Evolutionary conservation across 2,888 invertebrate genomes (phyloP), one percentile per base, ranked within the genome.

Genomic region (Cylloceria caligata): DNA sequence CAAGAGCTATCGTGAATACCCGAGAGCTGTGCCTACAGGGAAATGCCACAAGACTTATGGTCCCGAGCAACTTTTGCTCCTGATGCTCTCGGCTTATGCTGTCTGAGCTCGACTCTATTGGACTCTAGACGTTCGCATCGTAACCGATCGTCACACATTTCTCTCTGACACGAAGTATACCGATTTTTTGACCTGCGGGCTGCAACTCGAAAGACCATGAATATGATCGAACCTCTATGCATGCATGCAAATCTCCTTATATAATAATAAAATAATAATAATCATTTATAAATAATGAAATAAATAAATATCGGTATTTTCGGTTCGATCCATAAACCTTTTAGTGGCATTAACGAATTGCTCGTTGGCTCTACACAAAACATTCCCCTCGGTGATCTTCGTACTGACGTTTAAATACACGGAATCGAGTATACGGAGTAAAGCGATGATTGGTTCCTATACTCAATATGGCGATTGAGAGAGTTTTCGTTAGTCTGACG

Each of bases 1-100:
- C 16, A 24, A 30, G 68, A 68, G 62, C 57, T 21, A 62, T 47
- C 67, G 72, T 80, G 75, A 68, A 72, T 68, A 83, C 52, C 82
- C 82, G 82, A 55, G 72, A 80, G 80, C 80, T 42, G 55, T 52
- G 82, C 80, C 82, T 62, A 68, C 52, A 76, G 82, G 75, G 64
- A 73, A 80, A 80, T 76, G 45, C 60, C 39, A 49, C 69, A 72
- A 75, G 80, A 76, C 72, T 76, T 80, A 83, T 80, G 76, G 80
- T 62, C 27, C 55, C n/a, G 42, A 55, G 45, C 55, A 69, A 64
- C 73, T 62, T 74, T 75, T 71, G 71, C 71, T 45, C 11, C 6
- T 36, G 76, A 34, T 21, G 1, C 39, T 27, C 16, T 60, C 16
- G 34, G 57, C 34, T 16, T 36, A 3, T 27, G 11, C 2, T n/a